Evolutionary conservation across 2,888 invertebrate genomes (phyloP), one percentile per base, ranked within the genome.

Genomic region (Polietes domitor): DNA sequence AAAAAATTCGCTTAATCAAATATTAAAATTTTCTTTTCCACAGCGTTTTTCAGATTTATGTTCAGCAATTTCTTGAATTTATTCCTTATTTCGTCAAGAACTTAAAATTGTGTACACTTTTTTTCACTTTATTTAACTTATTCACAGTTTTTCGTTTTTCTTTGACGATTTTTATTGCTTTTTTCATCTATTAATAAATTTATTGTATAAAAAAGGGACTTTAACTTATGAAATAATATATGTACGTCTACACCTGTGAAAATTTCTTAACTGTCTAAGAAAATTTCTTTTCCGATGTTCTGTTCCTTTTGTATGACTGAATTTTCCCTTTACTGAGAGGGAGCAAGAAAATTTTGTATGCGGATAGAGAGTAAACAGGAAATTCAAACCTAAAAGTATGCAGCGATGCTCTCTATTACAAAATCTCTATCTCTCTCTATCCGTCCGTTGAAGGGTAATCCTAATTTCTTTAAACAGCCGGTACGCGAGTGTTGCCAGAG

Each of bases 231-330:
- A 82, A 82, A 77, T 77, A 77, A 63, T 65, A 65, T 50, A 65
- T 43, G 53, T 73, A 87, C 88, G 88, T 88, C 87, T 87, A 81
- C 87, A 88, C 89, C 86, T 87, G 80, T 87, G 89, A 89, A 90
- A 89, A 87, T 87, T 87, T 88, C 82, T 86, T 86, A 78, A 86
- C 88, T 87, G 86, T 89, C 88, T 89, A 85, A 77, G 85, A 81
- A 78, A 77, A 68, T 26, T 55, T 80, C 43, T 71, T 73, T 6
- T 70, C 43, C 5, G 55, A 71, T 50, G 58, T 82, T 75, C 61
- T 63, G 32, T 78, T 80, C 63, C 63, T 80, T 19, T 78, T 28
- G 12, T 68, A 17, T 32, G 61, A 61, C 61, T 28, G 61, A 68
- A 21, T 65, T 43, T 28, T 28, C 61, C 61, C 43, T 68, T 65